A percentile compares a stretch with the other conserved stretches of the same genome.
These are phyloP conservation scores for Burhinus bistriatus DNA, from an alignment of 2,113 vertebrate species.

Conservation along the genomic window DNA sequence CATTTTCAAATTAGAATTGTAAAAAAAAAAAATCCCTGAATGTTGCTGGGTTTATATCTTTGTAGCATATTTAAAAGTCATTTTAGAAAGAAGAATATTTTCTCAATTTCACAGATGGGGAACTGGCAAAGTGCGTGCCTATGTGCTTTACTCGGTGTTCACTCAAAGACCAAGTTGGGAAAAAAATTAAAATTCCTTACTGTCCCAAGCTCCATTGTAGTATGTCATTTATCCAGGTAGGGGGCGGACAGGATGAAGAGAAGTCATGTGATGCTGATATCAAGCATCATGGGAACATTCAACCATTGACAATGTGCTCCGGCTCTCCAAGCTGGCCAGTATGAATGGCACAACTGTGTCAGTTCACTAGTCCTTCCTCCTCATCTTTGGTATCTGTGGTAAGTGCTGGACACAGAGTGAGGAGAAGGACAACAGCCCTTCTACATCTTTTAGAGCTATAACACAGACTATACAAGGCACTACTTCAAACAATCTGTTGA, in stretches of 20 bases:
- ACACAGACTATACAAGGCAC: background rate
- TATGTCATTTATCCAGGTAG: background rate
- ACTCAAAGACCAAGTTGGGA: background rate
- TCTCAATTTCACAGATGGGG: background rate
- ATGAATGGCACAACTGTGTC: background rate
- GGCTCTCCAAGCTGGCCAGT: background rate
- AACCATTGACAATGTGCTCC: background rate
- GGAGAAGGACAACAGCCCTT: background rate
- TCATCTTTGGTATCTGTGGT: background rate
- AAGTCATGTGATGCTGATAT: background rate
- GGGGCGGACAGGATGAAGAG: background rate
- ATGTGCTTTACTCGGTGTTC: background rate
- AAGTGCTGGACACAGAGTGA: background rate
- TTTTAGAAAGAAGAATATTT: background rate
- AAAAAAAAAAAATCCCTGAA: background rate
- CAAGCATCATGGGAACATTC: background rate
- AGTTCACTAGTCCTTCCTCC: background rate
- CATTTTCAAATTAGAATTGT: background rate
- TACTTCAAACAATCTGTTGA: background rate
- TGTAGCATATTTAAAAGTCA: background rate
- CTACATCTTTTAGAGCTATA: background rate
- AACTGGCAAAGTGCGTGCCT: background rate
- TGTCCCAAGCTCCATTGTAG: background rate
- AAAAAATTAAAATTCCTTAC: background rate
- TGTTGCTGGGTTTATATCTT: background rate